Evolutionary conservation across 2,797 vertebrate genomes (phyloP).

Genomic region (Hipposideros larvatus): DNA sequence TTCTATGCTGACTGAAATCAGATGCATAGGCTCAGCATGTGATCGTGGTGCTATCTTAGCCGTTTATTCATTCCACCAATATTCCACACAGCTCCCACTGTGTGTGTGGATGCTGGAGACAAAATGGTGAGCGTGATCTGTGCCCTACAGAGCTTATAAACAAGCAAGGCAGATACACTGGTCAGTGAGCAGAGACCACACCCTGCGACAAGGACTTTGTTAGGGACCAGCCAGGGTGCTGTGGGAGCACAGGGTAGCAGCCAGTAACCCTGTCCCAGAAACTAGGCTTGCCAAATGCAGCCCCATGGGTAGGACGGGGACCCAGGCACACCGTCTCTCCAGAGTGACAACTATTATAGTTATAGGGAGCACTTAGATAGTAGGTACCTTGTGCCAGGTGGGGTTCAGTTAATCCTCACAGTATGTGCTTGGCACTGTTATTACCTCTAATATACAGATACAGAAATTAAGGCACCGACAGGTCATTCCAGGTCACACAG

Average conservation of each 20-base stretch:
- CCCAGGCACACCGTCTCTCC: background rate
- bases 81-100: background rate
- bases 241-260: background rate
- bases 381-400: background rate
- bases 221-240: background rate
- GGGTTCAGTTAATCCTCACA: background rate
- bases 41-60: background rate
- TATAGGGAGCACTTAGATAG: no score
- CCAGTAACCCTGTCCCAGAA: background rate
- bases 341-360: background rate
- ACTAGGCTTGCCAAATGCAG: background rate
- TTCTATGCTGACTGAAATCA: background rate
- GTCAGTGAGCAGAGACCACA: background rate
- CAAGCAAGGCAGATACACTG: background rate
- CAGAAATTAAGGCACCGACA: background rate
- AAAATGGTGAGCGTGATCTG: background rate
- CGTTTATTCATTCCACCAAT: background rate
- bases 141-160: background rate
- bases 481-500: background rate
- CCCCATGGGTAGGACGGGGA: fast-evolving
- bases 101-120: background rate
- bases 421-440: background rate
- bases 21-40: background rate
- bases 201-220: background rate
- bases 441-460: background rate